phyloP scores from a whole-genome alignment of 2,888 invertebrate species.

The Hofmannophila pseudospretella region DNA sequence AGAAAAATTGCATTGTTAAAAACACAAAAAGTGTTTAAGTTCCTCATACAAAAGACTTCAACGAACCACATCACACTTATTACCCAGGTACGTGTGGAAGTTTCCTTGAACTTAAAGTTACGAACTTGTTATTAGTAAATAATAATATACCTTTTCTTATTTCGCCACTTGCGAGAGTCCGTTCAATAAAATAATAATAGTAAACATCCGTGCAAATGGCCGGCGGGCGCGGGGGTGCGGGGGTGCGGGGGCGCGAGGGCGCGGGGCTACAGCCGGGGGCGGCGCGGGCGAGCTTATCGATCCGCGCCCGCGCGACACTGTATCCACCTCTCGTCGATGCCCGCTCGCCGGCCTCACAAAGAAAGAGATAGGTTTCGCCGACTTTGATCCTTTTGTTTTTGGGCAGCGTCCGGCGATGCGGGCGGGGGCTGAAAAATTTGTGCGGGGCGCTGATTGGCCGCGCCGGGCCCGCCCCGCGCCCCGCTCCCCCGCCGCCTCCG shows the following conservation, averaged over 20 bases:
- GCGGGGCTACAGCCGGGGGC: slow-evolving; percentile 41
- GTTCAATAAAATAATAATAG: slow-evolving; percentile 78
- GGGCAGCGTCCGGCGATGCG: slow-evolving; percentile 77
- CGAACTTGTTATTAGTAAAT: no score
- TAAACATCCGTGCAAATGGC: slow-evolving; percentile 78
- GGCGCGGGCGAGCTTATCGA: slow-evolving; percentile 50
- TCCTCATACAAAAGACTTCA: no score
- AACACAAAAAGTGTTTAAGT: no score
- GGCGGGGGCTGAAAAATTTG: slow-evolving; percentile 76
- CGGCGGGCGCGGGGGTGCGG: slow-evolving; percentile 47
- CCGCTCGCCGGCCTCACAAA: slow-evolving; percentile 73
- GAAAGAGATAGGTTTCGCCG: slow-evolving; percentile 78
- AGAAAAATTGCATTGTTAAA: no score
- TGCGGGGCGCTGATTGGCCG: slow-evolving; percentile 75
- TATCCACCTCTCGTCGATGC: slow-evolving; percentile 77
- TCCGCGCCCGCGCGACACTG: slow-evolving; percentile 76
- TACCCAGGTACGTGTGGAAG: no score
- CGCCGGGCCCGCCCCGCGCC: slow-evolving; percentile 61
- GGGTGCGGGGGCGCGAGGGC: slow-evolving; percentile 31
- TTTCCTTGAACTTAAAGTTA: no score
- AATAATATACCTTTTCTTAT: slow-evolving; percentile 48
- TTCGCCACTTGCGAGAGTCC: slow-evolving; percentile 65
- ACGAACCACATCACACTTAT: no score
- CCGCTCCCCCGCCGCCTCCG: slow-evolving; percentile 33
- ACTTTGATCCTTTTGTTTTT: slow-evolving; percentile 79